Base-by-base conservation (phyloP, 2,113 vertebrate genomes). In the Vireo altiloquus region DNA sequence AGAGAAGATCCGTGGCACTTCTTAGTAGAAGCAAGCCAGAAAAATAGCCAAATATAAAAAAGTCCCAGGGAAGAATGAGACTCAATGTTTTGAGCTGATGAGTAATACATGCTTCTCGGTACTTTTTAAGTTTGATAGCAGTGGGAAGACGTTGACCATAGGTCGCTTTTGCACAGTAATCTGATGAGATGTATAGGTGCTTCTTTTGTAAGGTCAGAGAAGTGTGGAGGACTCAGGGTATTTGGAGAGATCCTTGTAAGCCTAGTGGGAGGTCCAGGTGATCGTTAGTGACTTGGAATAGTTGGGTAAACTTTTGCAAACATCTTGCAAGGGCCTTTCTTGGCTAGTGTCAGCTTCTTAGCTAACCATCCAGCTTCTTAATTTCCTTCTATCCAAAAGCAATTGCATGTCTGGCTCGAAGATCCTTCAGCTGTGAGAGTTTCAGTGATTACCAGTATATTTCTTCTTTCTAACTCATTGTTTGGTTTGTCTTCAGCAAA, bases 401-500 rank as follows among this genome's bases (percentile, higher is more conserved):
- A 87, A 60, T 92, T 89, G 28, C 52, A 64, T 84, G 59, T 44
- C 76, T 90, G 68, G 17, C 69, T 78, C 87, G 44, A 33, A 68
- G 81, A 33, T 80, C 44, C 69, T 76, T 75, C 57, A 89, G 50
- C 63, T 75, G 25, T 64, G 69, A 93, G 59, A 53, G n/a, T 84
- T 89, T 68, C 61, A 60, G 65, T 87, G 70, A 61, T 65, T 89
- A 84, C 70, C 46, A 72, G 28, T 74, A 4, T 65, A 53, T 80
- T 91, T 85, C 49, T 84, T 89, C 83, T 60, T 89, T 60, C 33
- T 87, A 93, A 59, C 39, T 87, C 42, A 31, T 75, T 94, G 70
- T 78, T 94, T 95, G 64, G 69, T 94, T 95, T 92, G 57, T 50
- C 49, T 87, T 85, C 53, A 79, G 70, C 81, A 94, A 95, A 91